phyloP scores from a whole-genome alignment of 2,113 vertebrate genomes.

The Turnix velox region DNA sequence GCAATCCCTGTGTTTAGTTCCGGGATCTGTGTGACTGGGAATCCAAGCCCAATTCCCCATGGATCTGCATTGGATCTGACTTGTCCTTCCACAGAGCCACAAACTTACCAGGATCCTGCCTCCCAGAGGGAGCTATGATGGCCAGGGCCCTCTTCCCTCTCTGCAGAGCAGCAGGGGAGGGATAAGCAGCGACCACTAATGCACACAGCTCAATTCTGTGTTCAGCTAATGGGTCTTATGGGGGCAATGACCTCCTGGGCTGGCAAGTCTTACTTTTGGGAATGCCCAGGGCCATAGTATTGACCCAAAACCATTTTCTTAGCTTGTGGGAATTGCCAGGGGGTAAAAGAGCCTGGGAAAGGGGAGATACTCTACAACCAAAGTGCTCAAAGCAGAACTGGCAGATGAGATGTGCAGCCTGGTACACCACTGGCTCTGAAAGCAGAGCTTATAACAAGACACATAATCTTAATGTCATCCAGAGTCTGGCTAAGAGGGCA shows the following conservation, averaged over 20 bases:
- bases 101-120: not conserved
- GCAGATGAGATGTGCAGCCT: not conserved
- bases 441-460: slow-evolving; percentile 26
- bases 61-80: not conserved
- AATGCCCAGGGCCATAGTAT: not conserved
- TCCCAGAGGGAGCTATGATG: not conserved
- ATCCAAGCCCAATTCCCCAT: not conserved
- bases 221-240: not conserved
- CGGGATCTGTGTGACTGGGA: not conserved
- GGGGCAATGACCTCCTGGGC: not conserved
- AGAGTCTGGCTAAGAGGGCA: slow-evolving; percentile 4
- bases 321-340: not conserved
- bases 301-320: not conserved
- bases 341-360: not conserved
- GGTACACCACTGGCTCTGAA: not conserved
- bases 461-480: slow-evolving; percentile 17
- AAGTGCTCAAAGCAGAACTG: fast-evolving
- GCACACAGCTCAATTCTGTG: not conserved
- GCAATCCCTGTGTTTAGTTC: not conserved
- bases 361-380: not conserved
- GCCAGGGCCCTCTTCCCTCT: not conserved
- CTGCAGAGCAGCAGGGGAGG: not conserved
- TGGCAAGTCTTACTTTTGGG: not conserved
- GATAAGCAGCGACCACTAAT: not conserved
- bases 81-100: not conserved